phyloP scores from a whole-genome alignment of 2,113 vertebrate species.

The Notechis scutatus region DNA sequence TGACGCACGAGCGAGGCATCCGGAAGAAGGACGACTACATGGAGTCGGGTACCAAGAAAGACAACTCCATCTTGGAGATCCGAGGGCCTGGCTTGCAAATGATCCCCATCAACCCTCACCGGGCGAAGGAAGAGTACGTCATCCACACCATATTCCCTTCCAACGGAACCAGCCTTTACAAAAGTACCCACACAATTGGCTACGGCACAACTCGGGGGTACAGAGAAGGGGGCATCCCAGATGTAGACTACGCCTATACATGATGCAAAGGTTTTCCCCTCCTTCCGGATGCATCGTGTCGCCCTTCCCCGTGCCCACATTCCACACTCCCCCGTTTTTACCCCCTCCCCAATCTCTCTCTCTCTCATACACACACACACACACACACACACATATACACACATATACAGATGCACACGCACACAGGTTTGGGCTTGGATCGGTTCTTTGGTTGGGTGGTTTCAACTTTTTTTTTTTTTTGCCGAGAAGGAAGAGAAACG shows the following conservation, averaged over 20 bases:
- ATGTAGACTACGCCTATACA: conserved; percentile 89
- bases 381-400: neutral
- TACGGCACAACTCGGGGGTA: conserved; percentile 87
- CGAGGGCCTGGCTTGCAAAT: conserved; percentile 85
- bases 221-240: conserved; percentile 86
- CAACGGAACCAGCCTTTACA: conserved; percentile 87
- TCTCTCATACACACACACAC: neutral
- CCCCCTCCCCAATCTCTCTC: neutral
- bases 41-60: conserved; percentile 92
- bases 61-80: conserved; percentile 89
- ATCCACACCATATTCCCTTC: conserved; percentile 93
- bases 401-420: neutral
- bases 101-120: conserved; percentile 81
- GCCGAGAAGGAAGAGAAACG: neutral
- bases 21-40: conserved; percentile 85
- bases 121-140: conserved; percentile 84
- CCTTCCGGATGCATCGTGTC: conserved; percentile 25
- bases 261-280: conserved; percentile 66
- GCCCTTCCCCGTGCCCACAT: conserved; percentile 7
- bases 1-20: conserved; percentile 75
- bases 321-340: conserved; percentile 7
- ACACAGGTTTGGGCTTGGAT: neutral
- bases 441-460: neutral
- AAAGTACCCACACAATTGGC: conserved; percentile 78
- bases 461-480: neutral